These are phyloP conservation scores for Drosophila putrida DNA, from an alignment of 2,888 invertebrate species.

Conservation along the genomic window DNA sequence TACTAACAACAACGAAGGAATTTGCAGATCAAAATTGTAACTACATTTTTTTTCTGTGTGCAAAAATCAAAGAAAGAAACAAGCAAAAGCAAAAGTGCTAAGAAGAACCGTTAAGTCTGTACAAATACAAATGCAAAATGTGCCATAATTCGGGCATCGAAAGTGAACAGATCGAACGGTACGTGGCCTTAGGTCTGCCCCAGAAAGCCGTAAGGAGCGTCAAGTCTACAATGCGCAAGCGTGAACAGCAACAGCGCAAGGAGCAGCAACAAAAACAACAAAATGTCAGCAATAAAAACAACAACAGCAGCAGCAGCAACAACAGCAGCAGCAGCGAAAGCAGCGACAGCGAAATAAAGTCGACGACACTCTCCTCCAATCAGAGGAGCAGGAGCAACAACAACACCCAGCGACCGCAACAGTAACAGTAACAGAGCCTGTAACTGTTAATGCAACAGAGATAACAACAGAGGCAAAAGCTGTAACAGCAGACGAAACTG, in stretches of 20 bases:
- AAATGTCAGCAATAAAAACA: constrained; percentile 25
- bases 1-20: constrained; percentile 28
- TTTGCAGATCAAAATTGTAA: constrained; percentile 20
- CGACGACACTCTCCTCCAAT: not conserved
- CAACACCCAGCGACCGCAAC: constrained; percentile 7
- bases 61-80: constrained; percentile 20
- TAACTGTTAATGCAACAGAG: constrained; percentile 4
- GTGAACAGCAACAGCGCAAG: constrained; percentile 56
- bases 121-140: constrained; percentile 75
- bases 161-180: constrained; percentile 84
- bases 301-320: constrained; percentile 33
- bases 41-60: constrained; percentile 45
- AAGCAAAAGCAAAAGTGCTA: constrained; percentile 30
- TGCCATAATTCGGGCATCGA: constrained; percentile 83
- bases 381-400: constrained; percentile 13
- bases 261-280: constrained; percentile 28
- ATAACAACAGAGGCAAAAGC: constrained; percentile 18
- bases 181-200: constrained; percentile 84
- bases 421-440: constrained; percentile 7
- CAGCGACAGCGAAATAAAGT: constrained; percentile 55
- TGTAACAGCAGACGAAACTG: constrained; percentile 17
- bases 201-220: constrained; percentile 83
- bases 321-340: constrained; percentile 28
- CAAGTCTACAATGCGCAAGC: constrained; percentile 81
- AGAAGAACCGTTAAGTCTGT: constrained; percentile 31